Percentiles rank a stretch among this genome's conserved stretches.
These are phyloP conservation scores for Ciconia boyciana DNA, from an alignment of 2,113 vertebrate species.

Conservation along the genomic window DNA sequence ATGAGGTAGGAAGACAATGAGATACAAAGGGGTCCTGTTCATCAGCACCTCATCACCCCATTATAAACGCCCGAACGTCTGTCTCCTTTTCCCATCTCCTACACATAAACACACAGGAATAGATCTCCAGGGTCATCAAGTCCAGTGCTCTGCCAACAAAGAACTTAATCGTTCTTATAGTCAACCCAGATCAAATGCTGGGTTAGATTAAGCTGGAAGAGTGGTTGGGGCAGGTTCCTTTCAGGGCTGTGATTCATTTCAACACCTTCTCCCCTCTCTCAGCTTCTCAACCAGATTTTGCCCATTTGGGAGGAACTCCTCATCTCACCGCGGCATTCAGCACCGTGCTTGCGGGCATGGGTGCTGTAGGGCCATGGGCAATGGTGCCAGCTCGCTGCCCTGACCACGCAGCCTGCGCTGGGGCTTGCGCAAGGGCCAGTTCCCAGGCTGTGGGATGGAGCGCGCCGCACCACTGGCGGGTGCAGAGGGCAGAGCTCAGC, in stretches of 20 bases:
- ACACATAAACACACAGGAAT: background rate
- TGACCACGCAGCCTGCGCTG: accelerated
- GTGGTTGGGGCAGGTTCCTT: background rate
- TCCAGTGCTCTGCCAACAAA: background rate
- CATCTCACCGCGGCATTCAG: accelerated
- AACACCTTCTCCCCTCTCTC: background rate
- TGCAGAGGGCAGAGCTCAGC: accelerated
- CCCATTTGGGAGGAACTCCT: background rate
- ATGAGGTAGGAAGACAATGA: background rate
- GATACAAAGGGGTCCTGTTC: background rate
- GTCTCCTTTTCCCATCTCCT: background rate
- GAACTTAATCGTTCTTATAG: background rate
- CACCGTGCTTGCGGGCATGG: accelerated
- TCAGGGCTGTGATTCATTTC: background rate
- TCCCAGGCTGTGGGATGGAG: background rate
- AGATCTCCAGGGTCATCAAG: conserved; percentile 26
- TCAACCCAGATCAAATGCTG: background rate
- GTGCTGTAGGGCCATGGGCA: accelerated
- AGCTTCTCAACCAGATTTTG: background rate
- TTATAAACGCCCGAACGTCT: background rate
- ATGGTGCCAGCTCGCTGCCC: accelerated
- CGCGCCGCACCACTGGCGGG: accelerated
- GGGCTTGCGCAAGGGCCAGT: background rate
- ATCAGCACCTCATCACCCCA: background rate
- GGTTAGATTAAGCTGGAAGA: background rate